Evolutionary conservation across 2,888 invertebrate species (phyloP), one percentile per base, ranked within the genome.

Genomic region (Busseola fusca): DNA sequence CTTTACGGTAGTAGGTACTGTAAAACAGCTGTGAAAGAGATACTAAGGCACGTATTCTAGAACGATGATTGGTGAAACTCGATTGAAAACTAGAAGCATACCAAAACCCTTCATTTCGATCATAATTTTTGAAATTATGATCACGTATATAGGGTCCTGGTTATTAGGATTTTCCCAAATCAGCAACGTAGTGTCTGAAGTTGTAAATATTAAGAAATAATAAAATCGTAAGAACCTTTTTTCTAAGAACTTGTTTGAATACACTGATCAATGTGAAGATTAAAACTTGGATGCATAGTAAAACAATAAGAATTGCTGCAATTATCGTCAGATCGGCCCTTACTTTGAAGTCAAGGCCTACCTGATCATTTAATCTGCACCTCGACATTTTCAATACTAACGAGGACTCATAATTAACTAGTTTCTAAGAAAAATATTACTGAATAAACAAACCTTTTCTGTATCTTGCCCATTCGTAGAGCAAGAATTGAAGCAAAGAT

Each of bases 321-420:
- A 81, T 84, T 84, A 80, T 80, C 56, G 37, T 74, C 70, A 70
- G 72, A 85, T 79, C 72, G 74, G 69, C 75, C 73, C 85, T 80
- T 85, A 68, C 72, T 78, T 78, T 70, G 65, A 81, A 82, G 73
- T 81, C 87, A 86, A 85, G 86, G 87, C 74, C 72, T 74, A 74
- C 60, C 54, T 64, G 76, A 76, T 78, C 69, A 65, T 73, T 84
- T 75, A 54, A 74, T 64, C 66, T 69, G 66, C 34, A 69, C 57
- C 59, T 74, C 74, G 64, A 73, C 80, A 78, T 74, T 82, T 80
- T 82, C 58, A 76, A 69, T 69, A 80, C 68, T 64, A 64, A 72
- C 34, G 48, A 75, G n/a, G 69, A 65, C 48, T 78, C 42, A 58
- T 69, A 64, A 70, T 67, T 70, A 75, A 59, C 25, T 68, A 67